Evolutionary conservation across 2,888 invertebrate species (phyloP).

Genomic region (Lissonota sp.): DNA sequence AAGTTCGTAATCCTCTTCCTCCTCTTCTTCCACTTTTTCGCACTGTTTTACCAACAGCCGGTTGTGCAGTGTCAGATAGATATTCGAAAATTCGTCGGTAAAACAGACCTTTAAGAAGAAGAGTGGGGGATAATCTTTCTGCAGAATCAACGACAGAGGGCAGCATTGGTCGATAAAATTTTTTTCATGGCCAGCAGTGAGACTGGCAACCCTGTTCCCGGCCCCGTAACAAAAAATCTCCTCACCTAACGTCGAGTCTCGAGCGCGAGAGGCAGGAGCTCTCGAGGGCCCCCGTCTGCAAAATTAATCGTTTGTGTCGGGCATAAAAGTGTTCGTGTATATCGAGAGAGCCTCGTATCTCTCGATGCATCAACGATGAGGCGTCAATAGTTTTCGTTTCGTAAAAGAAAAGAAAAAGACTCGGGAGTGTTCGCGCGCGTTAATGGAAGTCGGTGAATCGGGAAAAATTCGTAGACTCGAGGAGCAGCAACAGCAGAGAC

Average conservation of each 20-base stretch:
- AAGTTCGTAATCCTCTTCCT: no score
- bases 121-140: no score
- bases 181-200: conserved; percentile 6
- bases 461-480: conserved; percentile 16
- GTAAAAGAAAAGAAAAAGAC: conserved; percentile 20
- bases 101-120: no score
- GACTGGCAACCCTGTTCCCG: conserved; percentile 71
- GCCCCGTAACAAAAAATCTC: conserved; percentile 75
- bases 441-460: conserved; percentile 34
- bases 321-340: conserved; percentile 51
- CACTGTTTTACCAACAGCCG: no score
- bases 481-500: conserved; percentile 12
- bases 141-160: not conserved
- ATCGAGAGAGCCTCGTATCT: conserved; percentile 21
- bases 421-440: conserved; percentile 29
- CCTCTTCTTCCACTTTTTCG: no score
- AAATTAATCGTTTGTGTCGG: conserved; percentile 68
- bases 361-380: conserved; percentile 25
- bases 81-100: no score
- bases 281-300: conserved; percentile 68
- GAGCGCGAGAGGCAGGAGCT: conserved; percentile 76
- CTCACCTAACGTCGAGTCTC: conserved; percentile 74
- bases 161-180: not conserved
- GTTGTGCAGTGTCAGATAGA: no score
- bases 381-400: conserved; percentile 40